Evolutionary conservation across 1,140 invertebrate genomes (phyloP), one percentile per base, ranked within the genome.

Genomic region (Conopomorpha cramerella): DNA sequence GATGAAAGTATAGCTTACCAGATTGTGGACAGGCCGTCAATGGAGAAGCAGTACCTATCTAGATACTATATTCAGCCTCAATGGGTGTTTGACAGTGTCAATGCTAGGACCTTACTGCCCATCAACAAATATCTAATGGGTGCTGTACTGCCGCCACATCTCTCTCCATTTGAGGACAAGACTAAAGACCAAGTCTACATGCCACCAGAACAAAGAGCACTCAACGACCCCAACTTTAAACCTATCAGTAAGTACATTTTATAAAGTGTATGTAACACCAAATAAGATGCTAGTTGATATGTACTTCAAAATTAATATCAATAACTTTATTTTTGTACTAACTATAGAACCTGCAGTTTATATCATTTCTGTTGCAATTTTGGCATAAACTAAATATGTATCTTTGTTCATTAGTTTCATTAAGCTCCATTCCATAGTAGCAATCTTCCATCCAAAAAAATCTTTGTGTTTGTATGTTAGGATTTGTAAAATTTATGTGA

Each of bases 31-130:
- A 83, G 97, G 55, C 91, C 93, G 1, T 81, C 76, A 19, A 82
- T 94, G 58, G 77, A 82, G 0, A 93, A 91, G 39, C 87, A 94
- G 55, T 95, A 88, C 59, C 83, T 96, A 8, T 94, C 92, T 1
- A 85, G 93, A 58, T 94, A 95, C 67, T 99, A 99, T 65, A 78
- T 99, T n/a, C 98, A 99, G 73, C 98, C 98, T 0, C 98, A 99
- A 71, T 99, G 97, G 97, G 79, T 99, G 1, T 99, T 97, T 80
- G 98, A 99, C 81, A 90, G 87, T 55, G 83, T 99, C 0, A 99
- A 99, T 81, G 85, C 87, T 2, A 80, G 89, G 30, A 81, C 85
- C 41, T 62, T 98, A 14, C 70, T 98, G 14, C 95, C 96, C 1
- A 89, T 95, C 7, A 90, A 96, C 57, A 89, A 93, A 54, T 99